Base-by-base conservation (phyloP, 2,888 invertebrate genomes). In the Sphinx pinastri region DNA sequence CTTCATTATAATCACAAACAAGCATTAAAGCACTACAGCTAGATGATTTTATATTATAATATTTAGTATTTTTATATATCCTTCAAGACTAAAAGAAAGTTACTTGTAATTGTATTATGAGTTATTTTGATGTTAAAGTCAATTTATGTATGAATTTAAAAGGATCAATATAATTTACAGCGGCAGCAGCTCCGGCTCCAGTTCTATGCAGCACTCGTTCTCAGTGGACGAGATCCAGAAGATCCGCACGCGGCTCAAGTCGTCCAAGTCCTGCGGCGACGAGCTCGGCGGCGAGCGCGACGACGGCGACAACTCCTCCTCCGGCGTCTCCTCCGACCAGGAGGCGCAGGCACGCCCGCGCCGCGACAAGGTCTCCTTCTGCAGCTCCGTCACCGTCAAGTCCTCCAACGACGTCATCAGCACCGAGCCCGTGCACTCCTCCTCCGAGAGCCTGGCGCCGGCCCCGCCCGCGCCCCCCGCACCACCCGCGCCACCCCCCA, bases 181-280 rank as follows among this genome's bases (percentile, higher is more conserved):
- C 84, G 96, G 96, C 71, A 96, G 96, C 88, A 96, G 96, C 81
- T 95, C 96, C 38, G 96, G 96, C 0, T 97, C 96, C 31, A 95
- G 96, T 72, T 97, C 97, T 14, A 95, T 97, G 88, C 97, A 97
- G 72, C 98, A 97, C 85, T 97, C 97, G 74, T 96, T 98, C 90
- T 97, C 97, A 69, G 98, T 97, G 71, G 98, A 98, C 87, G 98
- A 98, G 90, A 98, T 98, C 70, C 97, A 98, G 86, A 97, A 97
- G 88, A 97, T 97, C 75, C 95, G 97, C 76, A 97, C 97, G 47
- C 96, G 97, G 81, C 94, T 98, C 72, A 98, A 97, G 87, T 97
- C 97, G 71, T 98, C 98, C 10, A 97, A 97, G 86, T 98, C 98
- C 13, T 98, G 97, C 88, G 98, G 98, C 54, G 97, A 97, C 90